Conservation (phyloP, 2,113 vertebrate genomes). For the Phasianus colchicus region DNA sequence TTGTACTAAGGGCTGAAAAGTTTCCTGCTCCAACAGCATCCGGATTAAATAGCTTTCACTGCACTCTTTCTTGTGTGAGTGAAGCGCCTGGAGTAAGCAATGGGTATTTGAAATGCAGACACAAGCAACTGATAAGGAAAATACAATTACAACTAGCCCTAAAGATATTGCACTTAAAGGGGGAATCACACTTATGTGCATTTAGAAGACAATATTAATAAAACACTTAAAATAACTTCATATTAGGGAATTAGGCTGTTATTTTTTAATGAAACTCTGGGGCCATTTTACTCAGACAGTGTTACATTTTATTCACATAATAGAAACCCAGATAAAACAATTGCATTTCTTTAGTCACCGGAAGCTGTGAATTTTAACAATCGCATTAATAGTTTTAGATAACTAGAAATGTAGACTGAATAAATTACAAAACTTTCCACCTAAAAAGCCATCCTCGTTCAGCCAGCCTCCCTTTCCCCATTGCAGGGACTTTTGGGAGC, state of each 20-base stretch:
- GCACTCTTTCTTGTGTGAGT: slow-evolving; percentile 42
- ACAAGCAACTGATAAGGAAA: slow-evolving; percentile 74
- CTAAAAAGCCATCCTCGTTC: not conserved
- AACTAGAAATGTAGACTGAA: slow-evolving; percentile 58
- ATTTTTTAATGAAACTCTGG: slow-evolving; percentile 74
- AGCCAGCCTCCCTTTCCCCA: not conserved
- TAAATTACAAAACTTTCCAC: slow-evolving; percentile 51
- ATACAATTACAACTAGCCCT: slow-evolving; percentile 74
- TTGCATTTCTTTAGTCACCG: slow-evolving; percentile 73
- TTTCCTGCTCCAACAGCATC: slow-evolving; percentile 53
- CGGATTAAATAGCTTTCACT: slow-evolving; percentile 35
- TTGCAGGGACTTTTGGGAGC: not conserved
- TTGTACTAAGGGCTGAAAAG: slow-evolving; percentile 15
- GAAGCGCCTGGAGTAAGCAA: slow-evolving; percentile 68
- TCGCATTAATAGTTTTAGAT: slow-evolving; percentile 61
- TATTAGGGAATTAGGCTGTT: slow-evolving; percentile 66
- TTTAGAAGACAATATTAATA: slow-evolving; percentile 76
- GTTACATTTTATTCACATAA: slow-evolving; percentile 61
- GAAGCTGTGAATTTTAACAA: slow-evolving; percentile 76
- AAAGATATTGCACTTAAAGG: slow-evolving; percentile 71
- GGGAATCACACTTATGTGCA: slow-evolving; percentile 64
- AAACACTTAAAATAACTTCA: slow-evolving; percentile 73
- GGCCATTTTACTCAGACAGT: slow-evolving; percentile 67
- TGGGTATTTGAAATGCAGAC: slow-evolving; percentile 68
- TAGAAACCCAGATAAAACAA: slow-evolving; percentile 75